Base-by-base conservation (phyloP, 2,888 invertebrate genomes). In the Sminthurides aquaticus region DNA sequence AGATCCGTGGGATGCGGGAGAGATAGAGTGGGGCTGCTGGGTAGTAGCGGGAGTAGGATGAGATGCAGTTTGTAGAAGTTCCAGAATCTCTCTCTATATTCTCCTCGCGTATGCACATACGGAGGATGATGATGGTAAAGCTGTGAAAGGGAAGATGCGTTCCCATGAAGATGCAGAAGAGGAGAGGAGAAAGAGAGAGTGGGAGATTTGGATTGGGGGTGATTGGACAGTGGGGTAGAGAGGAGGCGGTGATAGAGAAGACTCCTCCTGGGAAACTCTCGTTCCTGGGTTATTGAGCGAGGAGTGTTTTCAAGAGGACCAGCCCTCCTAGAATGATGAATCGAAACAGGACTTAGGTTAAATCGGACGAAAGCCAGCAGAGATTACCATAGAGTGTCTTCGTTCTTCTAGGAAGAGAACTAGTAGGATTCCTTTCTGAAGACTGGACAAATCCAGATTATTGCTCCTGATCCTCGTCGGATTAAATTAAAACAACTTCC, bases 341-440 rank as follows among this genome's bases (percentile, higher is more conserved):
- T 72, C 69, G 72, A 70, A 71, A 60, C 62, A 68, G 69, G 72
- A 71, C 70, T 72, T 72, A 72, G 72, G 72, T 72, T 72, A 72
- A 72, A 72, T 72, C 72, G 72, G 68, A 70, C 70, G 70, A 69
- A 69, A 72, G 67, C 67, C 66, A 60, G 64, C 52, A 67, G 67
- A 67, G 67, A 67, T 67, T 67, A 67, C 67, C 67, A 67, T 67
- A 67, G 67, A 64, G 64, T 64, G 64, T 67, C 62, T 64, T 64
- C 58, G 57, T 64, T 64, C 64, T 64, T 64, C 64, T 64, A 64
- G 48, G 64, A 64, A 58, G 64, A 64, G 64, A 58, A 64, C 58
- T 64, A 59, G 49, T 54, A 54, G 52, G 54, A 58, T 64, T 58
- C 64, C 54, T 34, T 64, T 64, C 64, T 64, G 58, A 64, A 64